phyloP scores from a whole-genome alignment of 2,888 invertebrate genomes.

The Petrophora chlorosata region DNA sequence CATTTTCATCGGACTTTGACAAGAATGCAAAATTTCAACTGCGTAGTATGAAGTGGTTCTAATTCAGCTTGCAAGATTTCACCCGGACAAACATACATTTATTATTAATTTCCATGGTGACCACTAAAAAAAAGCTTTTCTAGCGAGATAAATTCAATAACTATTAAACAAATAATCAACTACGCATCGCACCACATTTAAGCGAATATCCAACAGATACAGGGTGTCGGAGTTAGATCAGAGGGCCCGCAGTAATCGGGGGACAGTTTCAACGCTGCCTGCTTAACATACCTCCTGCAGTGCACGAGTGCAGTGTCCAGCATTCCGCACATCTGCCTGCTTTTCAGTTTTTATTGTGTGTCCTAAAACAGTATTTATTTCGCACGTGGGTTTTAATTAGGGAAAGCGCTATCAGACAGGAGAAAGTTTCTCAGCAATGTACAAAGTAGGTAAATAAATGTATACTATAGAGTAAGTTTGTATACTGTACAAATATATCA shows the following conservation, averaged over 20 bases:
- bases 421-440: too few species aligned
- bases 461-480: too few species aligned
- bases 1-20: too few species aligned
- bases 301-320: slow-evolving; percentile 20
- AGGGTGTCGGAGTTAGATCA: slow-evolving; percentile 43
- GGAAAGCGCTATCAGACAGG: slow-evolving; percentile 2
- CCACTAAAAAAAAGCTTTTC: too few species aligned
- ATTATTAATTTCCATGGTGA: too few species aligned
- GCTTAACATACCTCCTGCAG: slow-evolving; percentile 69
- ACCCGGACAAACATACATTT: too few species aligned
- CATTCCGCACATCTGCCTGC: slow-evolving; percentile 35
- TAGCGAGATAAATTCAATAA: background rate
- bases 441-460: too few species aligned
- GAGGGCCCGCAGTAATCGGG: slow-evolving; percentile 16
- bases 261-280: slow-evolving; percentile 54
- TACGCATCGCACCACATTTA: background rate
- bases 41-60: too few species aligned
- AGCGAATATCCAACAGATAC: slow-evolving; percentile 12
- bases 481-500: too few species aligned
- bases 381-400: slow-evolving; percentile 15
- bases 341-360: slow-evolving; percentile 37
- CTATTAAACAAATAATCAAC: background rate
- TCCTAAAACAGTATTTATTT: slow-evolving; percentile 37
- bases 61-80: too few species aligned
- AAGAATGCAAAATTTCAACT: too few species aligned